Conservation (phyloP, 2,888 invertebrate species). For the Orthosia cruda region DNA sequence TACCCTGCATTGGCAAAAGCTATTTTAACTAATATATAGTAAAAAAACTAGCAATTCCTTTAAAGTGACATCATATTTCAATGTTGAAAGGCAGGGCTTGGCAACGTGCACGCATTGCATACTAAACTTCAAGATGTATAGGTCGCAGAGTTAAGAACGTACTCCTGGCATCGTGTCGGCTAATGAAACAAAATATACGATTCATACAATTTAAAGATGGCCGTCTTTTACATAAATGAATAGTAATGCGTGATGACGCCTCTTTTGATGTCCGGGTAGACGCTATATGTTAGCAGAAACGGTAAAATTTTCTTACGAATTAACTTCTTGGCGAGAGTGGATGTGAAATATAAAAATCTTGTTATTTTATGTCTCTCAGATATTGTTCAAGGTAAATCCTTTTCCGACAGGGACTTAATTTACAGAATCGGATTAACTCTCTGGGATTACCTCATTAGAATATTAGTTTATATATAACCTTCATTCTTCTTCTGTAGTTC, state of each 20-base stretch:
- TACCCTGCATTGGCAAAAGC: not conserved
- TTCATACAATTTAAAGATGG: constrained; percentile 32
- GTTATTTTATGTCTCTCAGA: no score
- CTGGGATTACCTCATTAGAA: no score
- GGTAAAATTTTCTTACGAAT: not conserved
- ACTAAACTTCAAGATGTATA: constrained; percentile 34
- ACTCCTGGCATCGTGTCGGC: constrained; percentile 40
- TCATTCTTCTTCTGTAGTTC: no score
- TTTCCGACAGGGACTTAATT: no score
- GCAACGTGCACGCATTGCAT: constrained; percentile 50
- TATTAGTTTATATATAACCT: no score
- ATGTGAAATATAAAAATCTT: no score
- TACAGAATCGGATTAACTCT: no score
- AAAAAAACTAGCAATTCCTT: constrained; percentile 30
- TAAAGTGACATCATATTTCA: constrained; percentile 52
- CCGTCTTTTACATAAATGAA: not conserved
- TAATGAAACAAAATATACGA: constrained; percentile 26
- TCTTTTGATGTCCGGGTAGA: not conserved
- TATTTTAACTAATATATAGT: constrained; percentile 2
- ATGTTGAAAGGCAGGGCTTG: constrained; percentile 43
- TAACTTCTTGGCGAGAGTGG: not conserved
- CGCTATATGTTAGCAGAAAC: not conserved
- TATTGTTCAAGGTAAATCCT: no score
- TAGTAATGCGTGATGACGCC: not conserved
- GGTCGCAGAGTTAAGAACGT: constrained; percentile 17